Percentiles rank a stretch among this genome's conserved stretches.
These are phyloP conservation scores for Puma concolor DNA, from an alignment of 2,113 vertebrate genomes.

Conservation along the genomic window DNA sequence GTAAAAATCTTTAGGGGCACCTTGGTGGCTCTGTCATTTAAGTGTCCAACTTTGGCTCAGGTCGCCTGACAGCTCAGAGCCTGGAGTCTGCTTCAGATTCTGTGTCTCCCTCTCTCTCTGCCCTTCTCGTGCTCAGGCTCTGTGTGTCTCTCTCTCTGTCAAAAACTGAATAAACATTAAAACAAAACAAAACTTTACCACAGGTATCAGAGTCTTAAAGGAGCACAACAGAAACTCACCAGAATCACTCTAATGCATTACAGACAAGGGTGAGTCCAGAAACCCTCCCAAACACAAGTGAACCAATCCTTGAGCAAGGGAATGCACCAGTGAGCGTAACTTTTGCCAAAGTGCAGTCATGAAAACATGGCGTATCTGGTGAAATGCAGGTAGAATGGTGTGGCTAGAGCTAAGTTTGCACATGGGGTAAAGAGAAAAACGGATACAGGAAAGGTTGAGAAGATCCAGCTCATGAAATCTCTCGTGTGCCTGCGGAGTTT, in stretches of 20 bases:
- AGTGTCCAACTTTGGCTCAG: no score
- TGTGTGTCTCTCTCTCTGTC: no score
- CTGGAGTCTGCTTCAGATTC: no score
- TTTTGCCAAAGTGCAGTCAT: background rate
- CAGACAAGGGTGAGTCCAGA: background rate
- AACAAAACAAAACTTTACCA: background rate
- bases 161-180: no score
- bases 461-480: background rate
- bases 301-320: background rate
- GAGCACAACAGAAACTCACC: background rate
- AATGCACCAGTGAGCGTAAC: background rate
- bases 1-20: background rate
- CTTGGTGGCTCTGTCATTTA: no score
- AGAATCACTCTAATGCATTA: background rate
- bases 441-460: background rate
- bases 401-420: background rate
- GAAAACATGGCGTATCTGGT: background rate
- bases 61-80: no score
- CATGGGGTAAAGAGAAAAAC: background rate
- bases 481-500: background rate
- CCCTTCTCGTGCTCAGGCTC: no score
- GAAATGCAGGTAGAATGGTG: background rate
- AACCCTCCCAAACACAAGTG: background rate
- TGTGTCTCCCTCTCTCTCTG: no score
- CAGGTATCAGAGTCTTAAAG: background rate